Conservation (phyloP, 2,113 vertebrate genomes). For the Anguilla rostrata region DNA sequence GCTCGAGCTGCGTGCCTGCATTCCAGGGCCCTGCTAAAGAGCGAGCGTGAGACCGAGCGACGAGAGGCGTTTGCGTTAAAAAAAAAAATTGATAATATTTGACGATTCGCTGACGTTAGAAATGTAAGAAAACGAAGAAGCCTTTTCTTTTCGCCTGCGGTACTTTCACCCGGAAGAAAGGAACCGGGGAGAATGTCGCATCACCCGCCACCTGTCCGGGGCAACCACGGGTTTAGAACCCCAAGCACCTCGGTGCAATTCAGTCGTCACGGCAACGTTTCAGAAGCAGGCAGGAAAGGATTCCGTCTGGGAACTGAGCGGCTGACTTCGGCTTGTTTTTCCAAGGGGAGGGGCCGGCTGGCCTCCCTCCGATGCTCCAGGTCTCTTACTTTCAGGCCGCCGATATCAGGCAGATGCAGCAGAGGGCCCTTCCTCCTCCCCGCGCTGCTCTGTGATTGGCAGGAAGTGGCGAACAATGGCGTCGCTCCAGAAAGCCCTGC, state of each 20-base stretch:
- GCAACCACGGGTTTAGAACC: background rate
- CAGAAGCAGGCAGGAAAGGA: background rate
- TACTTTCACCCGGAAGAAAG: background rate
- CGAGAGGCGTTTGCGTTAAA: too few relatives aligned
- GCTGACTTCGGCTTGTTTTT: background rate
- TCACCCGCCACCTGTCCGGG: background rate
- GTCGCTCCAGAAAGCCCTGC: background rate
- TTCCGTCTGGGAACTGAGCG: background rate
- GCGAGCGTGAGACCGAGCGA: background rate
- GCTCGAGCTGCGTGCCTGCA: background rate
- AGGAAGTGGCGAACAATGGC: slow-evolving; percentile 20
- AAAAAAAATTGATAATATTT: too few relatives aligned
- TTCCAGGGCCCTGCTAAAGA: background rate
- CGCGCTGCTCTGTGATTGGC: background rate
- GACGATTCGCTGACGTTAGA: background rate
- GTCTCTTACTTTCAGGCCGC: background rate
- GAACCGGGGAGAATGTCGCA: background rate
- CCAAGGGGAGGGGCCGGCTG: background rate
- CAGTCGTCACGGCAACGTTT: slow-evolving; percentile 1
- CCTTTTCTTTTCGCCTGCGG: background rate
- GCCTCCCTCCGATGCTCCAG: background rate
- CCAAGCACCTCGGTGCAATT: background rate
- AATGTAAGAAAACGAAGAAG: background rate
- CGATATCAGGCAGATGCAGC: background rate
- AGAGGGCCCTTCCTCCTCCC: background rate